Evolutionary conservation across 2,797 vertebrate species (phyloP).

Genomic region (Oreochromis grahami): DNA sequence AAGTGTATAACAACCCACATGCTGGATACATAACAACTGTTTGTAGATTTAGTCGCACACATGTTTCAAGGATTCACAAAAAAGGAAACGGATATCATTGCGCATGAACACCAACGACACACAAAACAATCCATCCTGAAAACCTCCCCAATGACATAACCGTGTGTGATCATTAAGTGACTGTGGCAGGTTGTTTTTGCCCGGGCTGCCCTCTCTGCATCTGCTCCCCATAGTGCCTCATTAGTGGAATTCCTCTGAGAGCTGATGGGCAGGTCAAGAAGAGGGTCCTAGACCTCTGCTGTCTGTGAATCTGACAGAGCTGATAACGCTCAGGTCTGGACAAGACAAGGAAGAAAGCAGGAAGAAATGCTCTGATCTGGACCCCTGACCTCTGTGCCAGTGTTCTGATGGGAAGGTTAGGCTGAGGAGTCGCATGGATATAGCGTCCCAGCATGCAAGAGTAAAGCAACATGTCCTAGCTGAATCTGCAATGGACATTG

Average conservation of each 20-base stretch:
- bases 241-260: constrained; percentile 70
- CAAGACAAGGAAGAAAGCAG: background rate
- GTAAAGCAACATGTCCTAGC: background rate
- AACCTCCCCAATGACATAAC: constrained; percentile 69
- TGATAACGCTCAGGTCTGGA: constrained; percentile 65
- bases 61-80: background rate
- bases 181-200: constrained; percentile 73
- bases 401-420: constrained; percentile 43
- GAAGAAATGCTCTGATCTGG: constrained; percentile 2
- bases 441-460: constrained; percentile 4
- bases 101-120: constrained; percentile 30
- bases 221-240: constrained; percentile 73
- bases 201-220: constrained; percentile 58
- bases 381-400: constrained; percentile 45
- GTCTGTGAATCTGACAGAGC: constrained; percentile 71
- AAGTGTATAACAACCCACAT: background rate
- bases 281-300: constrained; percentile 55
- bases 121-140: constrained; percentile 58
- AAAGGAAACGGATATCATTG: constrained; percentile 5
- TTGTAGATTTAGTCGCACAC: background rate
- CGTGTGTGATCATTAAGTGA: constrained; percentile 61
- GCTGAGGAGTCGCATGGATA: background rate
- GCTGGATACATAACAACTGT: background rate
- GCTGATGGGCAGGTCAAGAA: constrained; percentile 63
- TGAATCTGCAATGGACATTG: background rate